These are phyloP conservation scores for Crocidura indochinensis DNA, from an alignment of 2,797 vertebrate species.

Conservation along the genomic window DNA sequence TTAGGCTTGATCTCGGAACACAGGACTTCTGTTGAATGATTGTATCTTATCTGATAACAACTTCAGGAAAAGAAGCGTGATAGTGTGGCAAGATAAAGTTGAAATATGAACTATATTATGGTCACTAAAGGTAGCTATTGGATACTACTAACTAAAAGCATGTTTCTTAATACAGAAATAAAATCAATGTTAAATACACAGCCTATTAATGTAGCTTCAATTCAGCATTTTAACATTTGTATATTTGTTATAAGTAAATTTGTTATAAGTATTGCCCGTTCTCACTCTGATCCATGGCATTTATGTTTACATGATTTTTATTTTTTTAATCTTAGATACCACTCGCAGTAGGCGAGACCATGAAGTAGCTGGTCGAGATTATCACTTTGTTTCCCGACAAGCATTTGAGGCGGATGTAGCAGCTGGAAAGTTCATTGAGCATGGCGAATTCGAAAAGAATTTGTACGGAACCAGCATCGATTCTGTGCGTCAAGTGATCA, in stretches of 20 bases:
- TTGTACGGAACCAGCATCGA: constrained; percentile 97
- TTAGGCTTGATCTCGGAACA: constrained; percentile 58
- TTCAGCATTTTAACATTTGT: constrained; percentile 59
- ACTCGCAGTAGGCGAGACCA: constrained; percentile 95
- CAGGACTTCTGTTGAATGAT: constrained; percentile 61
- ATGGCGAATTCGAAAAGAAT: constrained; percentile 98
- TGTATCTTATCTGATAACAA: constrained; percentile 44
- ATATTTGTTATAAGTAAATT: too few species aligned
- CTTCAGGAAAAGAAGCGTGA: constrained; percentile 26
- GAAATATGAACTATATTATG: constrained; percentile 48
- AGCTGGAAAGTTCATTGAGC: constrained; percentile 97
- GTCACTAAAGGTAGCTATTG: constrained; percentile 56
- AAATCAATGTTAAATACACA: constrained; percentile 52
- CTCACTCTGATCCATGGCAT: neutral
- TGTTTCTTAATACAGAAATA: constrained; percentile 60
- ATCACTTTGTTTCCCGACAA: constrained; percentile 97
- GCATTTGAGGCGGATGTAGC: constrained; percentile 95
- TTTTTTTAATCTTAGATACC: constrained; percentile 92
- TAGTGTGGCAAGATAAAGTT: constrained; percentile 43
- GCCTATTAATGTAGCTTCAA: constrained; percentile 47
- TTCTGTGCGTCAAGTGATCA: constrained; percentile 98
- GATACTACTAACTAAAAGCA: constrained; percentile 9
- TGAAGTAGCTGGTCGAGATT: constrained; percentile 96
- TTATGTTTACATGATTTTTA: constrained; percentile 67
- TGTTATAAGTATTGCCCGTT: neutral